Evolutionary conservation across 1,140 invertebrate genomes (phyloP).

Genomic region (Caenorhabditis briggsae): DNA sequence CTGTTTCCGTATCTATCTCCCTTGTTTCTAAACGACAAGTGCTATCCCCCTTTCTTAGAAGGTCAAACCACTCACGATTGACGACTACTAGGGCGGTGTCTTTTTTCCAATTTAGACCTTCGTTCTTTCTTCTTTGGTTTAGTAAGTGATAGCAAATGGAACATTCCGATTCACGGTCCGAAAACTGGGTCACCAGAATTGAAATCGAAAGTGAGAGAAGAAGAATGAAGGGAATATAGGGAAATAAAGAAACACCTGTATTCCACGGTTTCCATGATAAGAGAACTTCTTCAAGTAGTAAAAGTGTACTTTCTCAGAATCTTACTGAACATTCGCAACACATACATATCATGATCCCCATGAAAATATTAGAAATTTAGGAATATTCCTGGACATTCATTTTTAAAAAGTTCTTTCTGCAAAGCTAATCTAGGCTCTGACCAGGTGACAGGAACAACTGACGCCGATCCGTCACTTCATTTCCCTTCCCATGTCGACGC

Average conservation of each 20-base stretch:
- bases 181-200: slow-evolving; percentile 45
- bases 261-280: neutral
- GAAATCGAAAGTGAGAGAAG: slow-evolving; percentile 41
- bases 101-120: neutral
- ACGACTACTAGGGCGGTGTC: neutral
- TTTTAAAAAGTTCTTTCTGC: neutral
- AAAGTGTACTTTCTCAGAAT: too few species aligned
- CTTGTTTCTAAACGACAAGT: neutral
- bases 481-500: neutral
- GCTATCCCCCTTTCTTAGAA: neutral
- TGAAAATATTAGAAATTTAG: too few species aligned
- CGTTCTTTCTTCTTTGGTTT: neutral
- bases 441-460: slow-evolving; percentile 9
- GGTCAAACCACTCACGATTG: slow-evolving; percentile 4
- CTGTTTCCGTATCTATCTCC: neutral
- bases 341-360: too few species aligned
- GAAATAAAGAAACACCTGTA: slow-evolving; percentile 13
- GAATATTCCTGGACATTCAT: too few species aligned
- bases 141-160: slow-evolving; percentile 47
- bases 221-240: neutral
- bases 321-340: too few species aligned
- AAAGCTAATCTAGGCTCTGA: neutral
- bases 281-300: too few species aligned
- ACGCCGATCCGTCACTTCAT: neutral
- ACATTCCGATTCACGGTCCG: neutral